These are phyloP conservation scores for Sipha flava DNA, from an alignment of 1,140 invertebrate genomes.

Conservation along the genomic window DNA sequence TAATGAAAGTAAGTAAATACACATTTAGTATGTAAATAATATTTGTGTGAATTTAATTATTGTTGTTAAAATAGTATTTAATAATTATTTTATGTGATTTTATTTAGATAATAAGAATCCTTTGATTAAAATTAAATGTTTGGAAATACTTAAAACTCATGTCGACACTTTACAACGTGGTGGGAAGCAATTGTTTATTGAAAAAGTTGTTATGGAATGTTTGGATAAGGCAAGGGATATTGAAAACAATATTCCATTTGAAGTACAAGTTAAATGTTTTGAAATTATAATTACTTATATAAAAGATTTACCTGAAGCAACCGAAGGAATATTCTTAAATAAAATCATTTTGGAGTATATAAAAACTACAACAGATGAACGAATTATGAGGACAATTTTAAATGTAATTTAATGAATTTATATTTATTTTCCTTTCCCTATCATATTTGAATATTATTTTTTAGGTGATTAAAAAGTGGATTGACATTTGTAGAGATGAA, in stretches of 20 bases:
- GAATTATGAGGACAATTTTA: constrained; percentile 14
- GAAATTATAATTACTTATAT: neutral
- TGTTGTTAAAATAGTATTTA: neutral
- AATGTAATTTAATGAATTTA: neutral
- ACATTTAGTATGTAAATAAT: neutral
- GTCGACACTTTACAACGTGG: neutral
- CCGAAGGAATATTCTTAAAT: neutral
- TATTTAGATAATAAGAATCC: constrained; percentile 9
- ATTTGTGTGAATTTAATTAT: too few species aligned
- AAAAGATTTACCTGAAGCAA: neutral
- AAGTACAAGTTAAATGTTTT: constrained; percentile 23
- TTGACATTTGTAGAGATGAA: constrained; percentile 8
- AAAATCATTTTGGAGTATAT: neutral
- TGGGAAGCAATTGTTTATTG: constrained; percentile 11
- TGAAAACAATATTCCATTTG: constrained; percentile 10
- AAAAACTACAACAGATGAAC: constrained; percentile 4
- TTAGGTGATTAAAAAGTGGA: neutral
- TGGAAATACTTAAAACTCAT: constrained; percentile 22
- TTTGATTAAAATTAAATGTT: neutral
- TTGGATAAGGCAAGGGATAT: constrained; percentile 16
- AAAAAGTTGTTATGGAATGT: constrained; percentile 12
- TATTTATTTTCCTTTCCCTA: too few species aligned
- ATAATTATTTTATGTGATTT: neutral
- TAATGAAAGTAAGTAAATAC: constrained; percentile 11
- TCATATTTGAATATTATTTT: neutral